These are phyloP conservation scores for Schrankia costaestrigalis DNA, from an alignment of 2,888 invertebrate genomes.

Conservation along the genomic window DNA sequence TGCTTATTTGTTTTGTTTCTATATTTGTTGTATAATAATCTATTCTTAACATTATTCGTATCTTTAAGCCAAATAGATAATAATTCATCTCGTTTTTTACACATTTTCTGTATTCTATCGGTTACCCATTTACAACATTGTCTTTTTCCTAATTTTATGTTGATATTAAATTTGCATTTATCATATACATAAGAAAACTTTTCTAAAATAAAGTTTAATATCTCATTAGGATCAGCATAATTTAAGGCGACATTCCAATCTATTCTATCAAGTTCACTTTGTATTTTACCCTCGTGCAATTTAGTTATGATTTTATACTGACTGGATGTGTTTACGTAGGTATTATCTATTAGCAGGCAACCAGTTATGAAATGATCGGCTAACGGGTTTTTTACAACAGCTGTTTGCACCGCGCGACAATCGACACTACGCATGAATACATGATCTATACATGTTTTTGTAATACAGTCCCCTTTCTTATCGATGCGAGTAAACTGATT, in stretches of 20 bases:
- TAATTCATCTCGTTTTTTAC: not conserved
- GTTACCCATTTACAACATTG: not conserved
- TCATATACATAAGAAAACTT: not conserved
- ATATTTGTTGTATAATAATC: not conserved
- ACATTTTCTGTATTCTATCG: not conserved
- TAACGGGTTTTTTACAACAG: not conserved
- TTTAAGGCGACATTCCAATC: not conserved
- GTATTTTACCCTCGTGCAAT: not conserved
- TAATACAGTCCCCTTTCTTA: not conserved
- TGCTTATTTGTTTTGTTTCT: no score
- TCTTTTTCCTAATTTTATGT: not conserved
- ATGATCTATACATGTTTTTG: not conserved
- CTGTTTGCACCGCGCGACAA: not conserved
- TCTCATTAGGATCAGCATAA: not conserved
- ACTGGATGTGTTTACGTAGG: not conserved
- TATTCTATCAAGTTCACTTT: not conserved
- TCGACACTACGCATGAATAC: not conserved
- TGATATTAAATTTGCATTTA: not conserved
- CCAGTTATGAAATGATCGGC: not conserved
- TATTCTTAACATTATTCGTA: no score
- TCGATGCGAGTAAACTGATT: not conserved
- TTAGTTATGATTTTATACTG: not conserved
- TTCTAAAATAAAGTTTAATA: not conserved
- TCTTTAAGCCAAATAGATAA: not conserved
- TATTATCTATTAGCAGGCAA: not conserved